Evolutionary conservation across 2,113 vertebrate genomes (phyloP).

Genomic region (Herpailurus yagouaroundi): DNA sequence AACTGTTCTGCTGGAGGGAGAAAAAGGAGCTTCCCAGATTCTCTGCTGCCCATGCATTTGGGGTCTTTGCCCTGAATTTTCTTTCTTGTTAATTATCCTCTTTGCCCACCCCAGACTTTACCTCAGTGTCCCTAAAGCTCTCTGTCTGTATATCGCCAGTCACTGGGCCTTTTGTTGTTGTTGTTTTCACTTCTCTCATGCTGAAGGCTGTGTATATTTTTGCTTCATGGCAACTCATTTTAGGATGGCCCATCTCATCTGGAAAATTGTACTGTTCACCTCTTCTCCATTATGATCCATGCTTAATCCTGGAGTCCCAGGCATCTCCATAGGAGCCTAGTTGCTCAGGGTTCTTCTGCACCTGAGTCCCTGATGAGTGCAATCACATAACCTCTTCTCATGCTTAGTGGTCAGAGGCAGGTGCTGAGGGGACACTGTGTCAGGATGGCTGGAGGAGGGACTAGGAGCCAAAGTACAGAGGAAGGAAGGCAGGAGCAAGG

Average conservation of each 20-base stretch:
- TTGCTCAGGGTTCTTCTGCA: background rate
- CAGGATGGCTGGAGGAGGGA: background rate
- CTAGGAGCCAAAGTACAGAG: background rate
- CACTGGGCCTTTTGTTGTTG: background rate
- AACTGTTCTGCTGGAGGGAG: background rate
- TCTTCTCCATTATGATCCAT: background rate
- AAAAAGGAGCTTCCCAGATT: background rate
- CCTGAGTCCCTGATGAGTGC: background rate
- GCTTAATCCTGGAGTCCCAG: background rate
- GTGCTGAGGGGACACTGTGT: background rate
- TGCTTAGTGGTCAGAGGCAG: background rate
- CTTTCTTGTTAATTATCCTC: background rate
- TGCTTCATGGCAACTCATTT: background rate
- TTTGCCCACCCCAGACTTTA: background rate
- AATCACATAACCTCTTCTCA: background rate
- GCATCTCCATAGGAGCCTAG: background rate
- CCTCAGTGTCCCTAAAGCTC: background rate
- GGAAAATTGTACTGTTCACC: background rate
- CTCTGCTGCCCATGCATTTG: background rate
- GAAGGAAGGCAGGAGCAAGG: background rate
- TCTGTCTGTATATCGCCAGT: background rate
- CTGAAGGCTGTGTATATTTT: background rate
- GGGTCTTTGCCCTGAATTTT: background rate
- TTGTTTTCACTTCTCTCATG: background rate
- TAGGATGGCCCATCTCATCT: background rate